Evolutionary conservation across 2,888 invertebrate species (phyloP).

Genomic region (Drosophila setosimentum): DNA sequence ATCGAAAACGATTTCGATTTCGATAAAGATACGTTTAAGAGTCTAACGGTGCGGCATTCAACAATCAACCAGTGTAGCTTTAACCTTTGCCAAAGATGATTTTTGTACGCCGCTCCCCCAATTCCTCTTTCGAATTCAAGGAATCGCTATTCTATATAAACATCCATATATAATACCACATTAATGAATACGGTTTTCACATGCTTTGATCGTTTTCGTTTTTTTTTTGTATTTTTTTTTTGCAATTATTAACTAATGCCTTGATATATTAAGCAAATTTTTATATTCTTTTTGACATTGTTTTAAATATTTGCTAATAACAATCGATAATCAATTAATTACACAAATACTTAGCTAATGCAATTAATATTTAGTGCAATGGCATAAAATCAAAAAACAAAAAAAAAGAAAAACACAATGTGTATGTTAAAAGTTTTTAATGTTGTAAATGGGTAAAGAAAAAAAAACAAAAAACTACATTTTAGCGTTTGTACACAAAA

Average conservation of each 20-base stretch:
- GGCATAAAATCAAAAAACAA: constrained; percentile 52
- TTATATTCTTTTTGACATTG: constrained; percentile 28
- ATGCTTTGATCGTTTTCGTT: constrained; percentile 37
- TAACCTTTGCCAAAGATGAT: constrained; percentile 67
- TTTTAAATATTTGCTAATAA: constrained; percentile 39
- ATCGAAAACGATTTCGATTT: constrained; percentile 35
- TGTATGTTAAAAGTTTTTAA: constrained; percentile 71
- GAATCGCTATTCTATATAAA: constrained; percentile 31
- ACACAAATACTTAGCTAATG: constrained; percentile 76
- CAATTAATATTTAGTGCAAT: constrained; percentile 62
- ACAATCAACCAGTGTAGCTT: constrained; percentile 52
- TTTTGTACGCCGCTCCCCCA: constrained; percentile 36
- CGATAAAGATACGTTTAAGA: constrained; percentile 39
- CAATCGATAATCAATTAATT: constrained; percentile 58
- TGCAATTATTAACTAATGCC: constrained; percentile 67
- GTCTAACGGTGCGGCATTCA: constrained; percentile 23
- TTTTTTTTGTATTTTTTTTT: constrained; percentile 40
- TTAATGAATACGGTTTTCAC: constrained; percentile 7
- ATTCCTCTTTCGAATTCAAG: constrained; percentile 14
- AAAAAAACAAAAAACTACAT: constrained; percentile 34
- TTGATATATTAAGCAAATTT: constrained; percentile 28
- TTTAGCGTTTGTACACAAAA: constrained; percentile 69
- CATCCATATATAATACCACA: constrained; percentile 10
- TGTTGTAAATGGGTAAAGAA: constrained; percentile 63
- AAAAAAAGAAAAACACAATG: constrained; percentile 33